A percentile compares a stretch with the other conserved stretches of the same genome.
phyloP scores from a whole-genome alignment of 2,113 vertebrate species.

The Chlorocebus sabaeus region DNA sequence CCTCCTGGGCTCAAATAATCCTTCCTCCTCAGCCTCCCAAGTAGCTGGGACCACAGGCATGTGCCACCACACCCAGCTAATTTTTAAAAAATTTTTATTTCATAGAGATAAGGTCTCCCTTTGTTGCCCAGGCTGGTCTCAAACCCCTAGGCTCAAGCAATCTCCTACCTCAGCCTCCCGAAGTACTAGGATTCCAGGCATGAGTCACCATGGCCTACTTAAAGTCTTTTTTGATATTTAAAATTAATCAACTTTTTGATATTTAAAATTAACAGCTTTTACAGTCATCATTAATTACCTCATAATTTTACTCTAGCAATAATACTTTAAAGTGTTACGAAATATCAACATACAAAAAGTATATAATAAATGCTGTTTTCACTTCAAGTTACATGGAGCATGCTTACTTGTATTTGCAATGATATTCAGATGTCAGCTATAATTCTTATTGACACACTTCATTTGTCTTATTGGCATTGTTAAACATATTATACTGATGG shows the following conservation, averaged over 20 bases:
- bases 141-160: too few species aligned
- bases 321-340: not conserved
- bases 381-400: not conserved
- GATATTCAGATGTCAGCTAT: not conserved
- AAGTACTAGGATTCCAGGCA: too few species aligned
- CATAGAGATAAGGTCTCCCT: too few species aligned
- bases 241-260: not conserved
- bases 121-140: too few species aligned
- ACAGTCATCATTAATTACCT: not conserved
- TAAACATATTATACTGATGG: not conserved
- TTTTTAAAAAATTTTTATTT: too few species aligned
- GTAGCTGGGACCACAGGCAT: too few species aligned
- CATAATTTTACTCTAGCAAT: not conserved
- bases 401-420: not conserved
- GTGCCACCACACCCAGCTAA: too few species aligned
- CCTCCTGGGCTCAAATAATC: too few species aligned
- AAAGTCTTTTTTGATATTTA: too few species aligned
- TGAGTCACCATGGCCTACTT: too few species aligned
- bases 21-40: too few species aligned
- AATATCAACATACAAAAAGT: not conserved
- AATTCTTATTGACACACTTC: not conserved
- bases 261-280: not conserved
- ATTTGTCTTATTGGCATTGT: not conserved
- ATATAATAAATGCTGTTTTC: not conserved
- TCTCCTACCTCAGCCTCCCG: too few species aligned